phyloP scores from a whole-genome alignment of 2,797 vertebrate species.

The Cichlasoma orientale region DNA sequence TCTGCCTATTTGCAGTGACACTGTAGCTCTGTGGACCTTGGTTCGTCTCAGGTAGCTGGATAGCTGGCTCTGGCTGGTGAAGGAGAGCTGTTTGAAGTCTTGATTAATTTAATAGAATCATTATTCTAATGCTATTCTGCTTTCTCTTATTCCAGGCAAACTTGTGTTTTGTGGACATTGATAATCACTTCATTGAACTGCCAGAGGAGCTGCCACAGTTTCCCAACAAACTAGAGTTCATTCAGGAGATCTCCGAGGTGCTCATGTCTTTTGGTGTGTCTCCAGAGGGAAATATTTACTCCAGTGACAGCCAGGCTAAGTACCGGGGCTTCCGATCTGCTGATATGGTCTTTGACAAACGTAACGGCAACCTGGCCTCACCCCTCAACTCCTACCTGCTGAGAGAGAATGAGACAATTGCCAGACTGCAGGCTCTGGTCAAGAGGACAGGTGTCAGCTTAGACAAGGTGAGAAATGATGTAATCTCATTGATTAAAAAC shows the following conservation, averaged over 20 bases:
- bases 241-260: slow-evolving; percentile 97
- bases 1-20: not conserved
- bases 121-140: not conserved
- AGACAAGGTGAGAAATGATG: slow-evolving; percentile 85
- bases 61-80: not conserved
- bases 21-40: not conserved
- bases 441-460: slow-evolving; percentile 97
- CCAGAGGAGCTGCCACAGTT: slow-evolving; percentile 98
- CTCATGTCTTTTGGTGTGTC: slow-evolving; percentile 92
- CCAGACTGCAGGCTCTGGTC: slow-evolving; percentile 94
- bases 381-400: slow-evolving; percentile 92
- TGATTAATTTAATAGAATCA: not conserved
- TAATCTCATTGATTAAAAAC: not conserved
- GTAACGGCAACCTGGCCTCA: slow-evolving; percentile 93
- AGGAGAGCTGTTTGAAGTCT: not conserved
- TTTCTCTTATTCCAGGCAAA: slow-evolving; percentile 85
- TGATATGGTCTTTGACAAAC: slow-evolving; percentile 92
- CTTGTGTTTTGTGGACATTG: slow-evolving; percentile 98
- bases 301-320: slow-evolving; percentile 87
- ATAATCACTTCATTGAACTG: slow-evolving; percentile 97
- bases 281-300: slow-evolving; percentile 90
- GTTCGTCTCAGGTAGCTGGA: not conserved
- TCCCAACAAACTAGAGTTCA: slow-evolving; percentile 98
- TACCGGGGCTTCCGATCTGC: slow-evolving; percentile 84
- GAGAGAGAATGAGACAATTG: slow-evolving; percentile 96